A percentile compares a stretch with the other conserved stretches of the same genome.
These are phyloP conservation scores for Formicarius rufipectus DNA, from an alignment of 2,113 vertebrate species.

Conservation along the genomic window DNA sequence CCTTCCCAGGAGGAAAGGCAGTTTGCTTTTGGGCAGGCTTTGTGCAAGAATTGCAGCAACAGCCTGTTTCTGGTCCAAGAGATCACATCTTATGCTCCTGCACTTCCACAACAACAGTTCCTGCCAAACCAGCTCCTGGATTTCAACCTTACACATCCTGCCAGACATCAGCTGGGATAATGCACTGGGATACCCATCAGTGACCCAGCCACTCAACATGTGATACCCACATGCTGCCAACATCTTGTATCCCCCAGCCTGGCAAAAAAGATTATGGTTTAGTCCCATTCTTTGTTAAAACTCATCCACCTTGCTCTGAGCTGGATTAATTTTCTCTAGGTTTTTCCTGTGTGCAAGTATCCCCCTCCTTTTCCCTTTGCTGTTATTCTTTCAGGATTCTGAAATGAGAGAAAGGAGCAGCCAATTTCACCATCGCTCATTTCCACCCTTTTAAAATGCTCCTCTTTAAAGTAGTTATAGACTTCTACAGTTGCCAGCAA, in stretches of 20 bases:
- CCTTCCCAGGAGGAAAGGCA: not conserved
- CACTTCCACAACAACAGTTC: not conserved
- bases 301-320: not conserved
- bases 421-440: slow-evolving; percentile 4
- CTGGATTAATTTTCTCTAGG: not conserved
- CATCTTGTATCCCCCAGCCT: not conserved
- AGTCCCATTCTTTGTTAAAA: not conserved
- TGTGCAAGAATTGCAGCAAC: not conserved
- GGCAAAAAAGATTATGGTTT: not conserved
- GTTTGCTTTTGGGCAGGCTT: not conserved
- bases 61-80: not conserved
- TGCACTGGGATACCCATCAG: not conserved
- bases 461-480: not conserved
- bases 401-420: not conserved
- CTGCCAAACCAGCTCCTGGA: not conserved
- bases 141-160: not conserved
- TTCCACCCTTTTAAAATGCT: slow-evolving; percentile 46
- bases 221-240: not conserved
- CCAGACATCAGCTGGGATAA: not conserved
- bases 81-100: not conserved
- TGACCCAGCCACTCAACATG: not conserved
- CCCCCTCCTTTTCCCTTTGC: not conserved
- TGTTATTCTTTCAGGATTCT: not conserved
- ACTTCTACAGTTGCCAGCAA: not conserved
- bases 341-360: not conserved